Evolutionary conservation across 1,140 invertebrate species (phyloP).

Genomic region (Listronotus bonariensis): DNA sequence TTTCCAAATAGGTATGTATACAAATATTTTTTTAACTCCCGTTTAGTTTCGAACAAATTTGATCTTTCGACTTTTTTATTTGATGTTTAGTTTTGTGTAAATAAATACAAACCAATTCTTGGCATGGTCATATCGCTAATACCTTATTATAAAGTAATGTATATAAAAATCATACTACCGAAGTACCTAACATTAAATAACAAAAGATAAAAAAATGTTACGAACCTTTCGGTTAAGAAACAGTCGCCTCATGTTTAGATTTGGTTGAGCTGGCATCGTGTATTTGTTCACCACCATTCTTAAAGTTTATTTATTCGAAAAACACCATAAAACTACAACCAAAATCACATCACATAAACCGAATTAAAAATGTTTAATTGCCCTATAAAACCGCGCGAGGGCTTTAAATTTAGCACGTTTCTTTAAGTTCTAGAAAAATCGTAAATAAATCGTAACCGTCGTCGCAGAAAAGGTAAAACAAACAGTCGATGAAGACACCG

Average conservation of each 20-base stretch:
- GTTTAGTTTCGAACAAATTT: too few species aligned
- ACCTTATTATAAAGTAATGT: too few species aligned
- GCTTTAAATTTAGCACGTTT: too few species aligned
- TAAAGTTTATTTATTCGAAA: slow-evolving; percentile 22
- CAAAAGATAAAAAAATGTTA: slow-evolving; percentile 5
- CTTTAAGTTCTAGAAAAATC: slow-evolving; percentile 7
- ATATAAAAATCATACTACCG: background rate
- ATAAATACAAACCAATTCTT: too few species aligned
- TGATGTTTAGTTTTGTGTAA: too few species aligned
- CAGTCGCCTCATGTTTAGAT: slow-evolving; percentile 44
- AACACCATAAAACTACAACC: slow-evolving; percentile 20
- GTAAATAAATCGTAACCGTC: slow-evolving; percentile 1
- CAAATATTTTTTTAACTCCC: too few species aligned
- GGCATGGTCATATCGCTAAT: too few species aligned
- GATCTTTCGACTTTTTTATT: too few species aligned
- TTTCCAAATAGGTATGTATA: too few species aligned
- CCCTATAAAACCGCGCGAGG: too few species aligned
- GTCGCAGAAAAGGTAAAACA: slow-evolving; percentile 8
- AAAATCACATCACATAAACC: slow-evolving; percentile 34
- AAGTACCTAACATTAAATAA: background rate
- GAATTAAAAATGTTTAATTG: background rate
- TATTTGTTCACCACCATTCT: slow-evolving; percentile 48
- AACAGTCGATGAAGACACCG: slow-evolving; percentile 9
- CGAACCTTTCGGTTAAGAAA: slow-evolving; percentile 45
- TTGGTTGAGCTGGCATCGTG: slow-evolving; percentile 44